These are phyloP conservation scores for Mobula birostris DNA, from an alignment of 2,113 vertebrate species.

Conservation along the genomic window DNA sequence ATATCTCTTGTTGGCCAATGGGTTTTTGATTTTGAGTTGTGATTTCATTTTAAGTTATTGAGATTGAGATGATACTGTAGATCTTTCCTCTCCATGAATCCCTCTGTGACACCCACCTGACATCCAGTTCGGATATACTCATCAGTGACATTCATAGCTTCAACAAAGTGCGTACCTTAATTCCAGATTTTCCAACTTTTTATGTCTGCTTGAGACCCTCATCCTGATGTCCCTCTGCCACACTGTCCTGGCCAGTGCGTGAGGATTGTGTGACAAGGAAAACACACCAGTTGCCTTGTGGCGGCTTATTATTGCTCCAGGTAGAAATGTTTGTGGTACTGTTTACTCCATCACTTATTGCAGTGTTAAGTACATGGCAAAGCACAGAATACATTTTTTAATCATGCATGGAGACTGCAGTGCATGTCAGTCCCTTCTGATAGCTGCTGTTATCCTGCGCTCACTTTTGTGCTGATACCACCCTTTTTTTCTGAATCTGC, in stretches of 20 bases:
- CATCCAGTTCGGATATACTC: neutral
- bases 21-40: neutral
- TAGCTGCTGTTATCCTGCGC: neutral
- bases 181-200: no score
- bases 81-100: neutral
- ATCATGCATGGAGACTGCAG: constrained; percentile 11
- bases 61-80: neutral
- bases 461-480: constrained; percentile 71
- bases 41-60: neutral
- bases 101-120: no score
- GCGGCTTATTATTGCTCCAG: neutral
- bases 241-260: neutral
- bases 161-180: neutral
- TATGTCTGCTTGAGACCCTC: neutral
- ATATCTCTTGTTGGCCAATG: neutral
- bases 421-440: neutral
- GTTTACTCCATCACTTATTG: constrained; percentile 8
- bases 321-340: neutral
- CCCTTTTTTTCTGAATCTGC: constrained; percentile 85
- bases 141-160: neutral
- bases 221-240: neutral
- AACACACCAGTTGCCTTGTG: no score
- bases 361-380: constrained; percentile 20
- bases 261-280: neutral
- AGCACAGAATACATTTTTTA: constrained; percentile 20